phyloP scores from a whole-genome alignment of 2,113 vertebrate genomes.

The Turnix velox region DNA sequence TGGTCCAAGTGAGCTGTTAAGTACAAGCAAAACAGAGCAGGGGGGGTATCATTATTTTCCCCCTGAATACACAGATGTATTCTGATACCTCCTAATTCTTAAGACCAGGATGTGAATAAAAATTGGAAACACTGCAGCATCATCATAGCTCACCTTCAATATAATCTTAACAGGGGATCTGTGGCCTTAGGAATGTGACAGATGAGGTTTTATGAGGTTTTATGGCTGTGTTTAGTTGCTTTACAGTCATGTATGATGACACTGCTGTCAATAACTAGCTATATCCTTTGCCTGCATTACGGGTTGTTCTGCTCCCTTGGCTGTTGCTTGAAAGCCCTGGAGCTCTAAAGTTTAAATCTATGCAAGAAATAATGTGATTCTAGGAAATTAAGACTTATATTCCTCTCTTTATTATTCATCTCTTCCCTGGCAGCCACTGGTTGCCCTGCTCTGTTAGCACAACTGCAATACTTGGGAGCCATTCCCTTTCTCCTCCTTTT shows the following conservation, averaged over 20 bases:
- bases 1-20: not conserved
- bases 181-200: not conserved
- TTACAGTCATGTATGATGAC: constrained; percentile 17
- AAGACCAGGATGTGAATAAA: constrained; percentile 16
- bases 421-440: constrained; percentile 18
- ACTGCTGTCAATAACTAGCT: constrained; percentile 38
- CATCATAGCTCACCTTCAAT: constrained; percentile 10
- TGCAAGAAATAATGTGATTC: not conserved
- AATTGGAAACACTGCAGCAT: not conserved
- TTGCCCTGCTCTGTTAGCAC: constrained; percentile 11
- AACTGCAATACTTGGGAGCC: not conserved
- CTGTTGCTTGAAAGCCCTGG: not conserved
- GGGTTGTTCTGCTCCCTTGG: not conserved
- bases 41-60: not conserved
- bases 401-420: constrained; percentile 27
- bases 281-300: constrained; percentile 17
- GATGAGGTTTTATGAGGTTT: constrained; percentile 21
- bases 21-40: not conserved
- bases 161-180: not conserved
- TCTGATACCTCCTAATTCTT: constrained; percentile 22
- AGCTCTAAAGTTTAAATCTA: constrained; percentile 22
- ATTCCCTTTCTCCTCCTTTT: not conserved
- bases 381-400: constrained; percentile 37
- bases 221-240: not conserved
- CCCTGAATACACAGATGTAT: constrained; percentile 3